phyloP scores from a whole-genome alignment of 2,888 invertebrate genomes.

The Didymodactylos carnosus region DNA sequence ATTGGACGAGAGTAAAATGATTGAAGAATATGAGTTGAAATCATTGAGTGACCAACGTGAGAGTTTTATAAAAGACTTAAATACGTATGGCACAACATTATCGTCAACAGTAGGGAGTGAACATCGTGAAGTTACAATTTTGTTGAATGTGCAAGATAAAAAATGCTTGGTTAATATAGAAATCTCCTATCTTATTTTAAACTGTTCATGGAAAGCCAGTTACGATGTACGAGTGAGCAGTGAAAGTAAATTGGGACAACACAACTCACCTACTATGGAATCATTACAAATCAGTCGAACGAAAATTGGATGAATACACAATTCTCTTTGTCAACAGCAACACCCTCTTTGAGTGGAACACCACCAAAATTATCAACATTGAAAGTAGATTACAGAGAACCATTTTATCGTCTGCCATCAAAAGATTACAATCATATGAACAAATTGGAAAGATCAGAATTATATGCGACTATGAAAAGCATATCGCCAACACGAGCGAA shows the following conservation, averaged over 20 bases:
- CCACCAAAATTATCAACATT: slow-evolving; percentile 25
- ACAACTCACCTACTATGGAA: neutral
- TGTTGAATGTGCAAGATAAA: neutral
- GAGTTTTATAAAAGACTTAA: neutral
- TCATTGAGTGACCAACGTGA: neutral
- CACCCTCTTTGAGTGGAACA: slow-evolving; percentile 22
- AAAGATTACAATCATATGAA: too few relatives aligned
- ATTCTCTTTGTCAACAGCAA: neutral
- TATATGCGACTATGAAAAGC: too few relatives aligned
- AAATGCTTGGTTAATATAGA: neutral
- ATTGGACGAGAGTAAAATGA: neutral
- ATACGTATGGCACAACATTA: neutral
- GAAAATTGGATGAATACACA: neutral
- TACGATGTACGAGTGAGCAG: neutral
- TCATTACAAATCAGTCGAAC: neutral
- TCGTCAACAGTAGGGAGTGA: neutral
- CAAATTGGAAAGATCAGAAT: too few relatives aligned
- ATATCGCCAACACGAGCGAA: too few relatives aligned
- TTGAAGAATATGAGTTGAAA: neutral
- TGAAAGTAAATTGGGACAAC: neutral
- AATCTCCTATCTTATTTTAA: neutral
- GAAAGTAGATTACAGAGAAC: slow-evolving; percentile 15
- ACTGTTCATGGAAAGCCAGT: neutral
- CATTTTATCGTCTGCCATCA: neutral
- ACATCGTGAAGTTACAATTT: slow-evolving; percentile 4